Evolutionary conservation across 2,113 vertebrate species (phyloP).

Genomic region (Pseudorhombus dupliciocellatus): DNA sequence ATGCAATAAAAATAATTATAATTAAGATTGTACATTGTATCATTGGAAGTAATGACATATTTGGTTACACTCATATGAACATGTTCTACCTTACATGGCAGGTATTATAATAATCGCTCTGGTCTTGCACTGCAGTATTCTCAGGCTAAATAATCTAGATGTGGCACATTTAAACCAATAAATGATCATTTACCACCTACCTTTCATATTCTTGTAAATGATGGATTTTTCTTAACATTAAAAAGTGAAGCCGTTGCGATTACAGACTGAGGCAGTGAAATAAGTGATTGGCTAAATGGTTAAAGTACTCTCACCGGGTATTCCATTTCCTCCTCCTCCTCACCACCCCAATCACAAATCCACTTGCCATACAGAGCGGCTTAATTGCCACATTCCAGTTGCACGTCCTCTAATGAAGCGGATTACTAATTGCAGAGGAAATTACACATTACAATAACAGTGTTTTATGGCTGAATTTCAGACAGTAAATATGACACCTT

Average conservation of each 20-base stretch:
- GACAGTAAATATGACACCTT: slow-evolving; percentile 74
- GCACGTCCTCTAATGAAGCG: slow-evolving; percentile 76
- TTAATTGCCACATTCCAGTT: slow-evolving; percentile 74
- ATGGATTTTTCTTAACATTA: background rate
- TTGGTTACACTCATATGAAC: background rate
- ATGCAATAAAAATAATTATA: no score
- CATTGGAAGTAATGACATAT: no score
- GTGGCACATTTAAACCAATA: background rate
- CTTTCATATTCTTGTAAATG: slow-evolving; percentile 12
- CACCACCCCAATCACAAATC: slow-evolving; percentile 7
- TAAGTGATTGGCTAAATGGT: slow-evolving; percentile 46
- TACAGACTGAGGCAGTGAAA: slow-evolving; percentile 28
- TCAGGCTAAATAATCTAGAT: background rate
- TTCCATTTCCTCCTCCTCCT: slow-evolving; percentile 16
- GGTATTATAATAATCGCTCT: background rate
- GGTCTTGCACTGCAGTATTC: background rate
- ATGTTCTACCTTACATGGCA: background rate
- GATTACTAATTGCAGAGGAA: slow-evolving; percentile 78
- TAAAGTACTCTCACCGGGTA: slow-evolving; percentile 25
- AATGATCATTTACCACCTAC: background rate
- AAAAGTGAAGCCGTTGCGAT: slow-evolving; percentile 10
- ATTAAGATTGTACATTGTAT: no score
- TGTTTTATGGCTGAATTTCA: slow-evolving; percentile 76
- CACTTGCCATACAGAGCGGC: slow-evolving; percentile 32
- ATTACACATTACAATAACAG: slow-evolving; percentile 74